Base-by-base conservation (phyloP, 37 sponge, comb jelly and placozoan species). In the Halichondria panicea region DNA sequence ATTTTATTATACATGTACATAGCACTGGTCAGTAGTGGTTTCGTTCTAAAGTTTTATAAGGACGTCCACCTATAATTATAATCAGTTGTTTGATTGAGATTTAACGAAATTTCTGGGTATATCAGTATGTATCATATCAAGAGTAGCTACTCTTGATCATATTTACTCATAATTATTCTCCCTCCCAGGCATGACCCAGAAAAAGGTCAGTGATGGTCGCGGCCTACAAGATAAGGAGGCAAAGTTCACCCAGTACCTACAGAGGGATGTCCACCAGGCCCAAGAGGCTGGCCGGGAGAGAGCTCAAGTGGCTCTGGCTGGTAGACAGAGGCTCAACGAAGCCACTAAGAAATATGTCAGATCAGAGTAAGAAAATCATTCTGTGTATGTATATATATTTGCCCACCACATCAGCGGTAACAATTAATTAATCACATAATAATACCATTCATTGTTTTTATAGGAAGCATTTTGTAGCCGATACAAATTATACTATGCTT, bases 191-290 rank as follows among this genome's bases (percentile, higher is more conserved):
- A 28, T 79, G 5, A 44, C 77, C 36, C 68, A 79, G 57, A 40
- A 46, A 32, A 68, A 83, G 56, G 52, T 27, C 21, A 67, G 70
- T 19, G 88, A 87, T 70, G 63, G 62, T 0, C 28, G 63, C 0
- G 2, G 38, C 36, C 41, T 92, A 11, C 67, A 68, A 9, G 71
- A 34, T 33, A 63, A 74, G 53, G 84, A 92, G 75, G 44, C 25
- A 1, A 25, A 12, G 25, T n/a, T 83, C 41, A 33, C 45, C 18
- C 25, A 41, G 22, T 73, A 75, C 48, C 48, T 36, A 45, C 88
- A 92, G 52, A 63, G 63, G 30, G 92, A 87, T 37, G 75, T 76
- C 21, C 92, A 87, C 64, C 58, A 73, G 45, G 62, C 55, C 46
- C 64, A 75, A 18, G 88, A 80, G 58, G 70, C 50, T 0, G 55